Evolutionary conservation across 2,113 vertebrate genomes (phyloP).

Genomic region (Pionites leucogaster): DNA sequence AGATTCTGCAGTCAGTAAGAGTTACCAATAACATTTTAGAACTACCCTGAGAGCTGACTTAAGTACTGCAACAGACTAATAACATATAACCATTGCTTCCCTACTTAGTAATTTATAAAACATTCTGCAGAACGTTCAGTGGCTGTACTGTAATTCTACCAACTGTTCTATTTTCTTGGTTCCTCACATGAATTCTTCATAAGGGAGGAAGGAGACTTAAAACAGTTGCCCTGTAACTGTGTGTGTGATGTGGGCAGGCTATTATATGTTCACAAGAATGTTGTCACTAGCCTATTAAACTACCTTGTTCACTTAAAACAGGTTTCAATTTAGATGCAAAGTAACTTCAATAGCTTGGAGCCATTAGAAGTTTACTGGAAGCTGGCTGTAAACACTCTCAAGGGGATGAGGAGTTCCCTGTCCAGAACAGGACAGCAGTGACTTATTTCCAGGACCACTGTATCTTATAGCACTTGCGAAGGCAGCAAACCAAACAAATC

Average conservation of each 20-base stretch:
- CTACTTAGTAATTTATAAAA: neutral
- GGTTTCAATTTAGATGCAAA: conserved; percentile 15
- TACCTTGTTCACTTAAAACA: neutral
- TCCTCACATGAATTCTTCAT: neutral
- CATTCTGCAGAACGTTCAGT: neutral
- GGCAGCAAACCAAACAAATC: neutral
- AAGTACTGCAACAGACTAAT: neutral
- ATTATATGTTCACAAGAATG: neutral
- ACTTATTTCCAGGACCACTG: neutral
- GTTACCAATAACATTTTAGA: neutral
- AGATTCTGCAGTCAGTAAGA: neutral
- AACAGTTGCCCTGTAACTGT: neutral
- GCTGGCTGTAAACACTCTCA: neutral
- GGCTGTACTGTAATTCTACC: neutral
- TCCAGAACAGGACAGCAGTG: neutral
- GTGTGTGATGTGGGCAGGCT: neutral
- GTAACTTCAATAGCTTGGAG: neutral
- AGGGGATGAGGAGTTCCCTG: neutral
- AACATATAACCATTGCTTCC: neutral
- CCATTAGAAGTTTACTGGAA: neutral
- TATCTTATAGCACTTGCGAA: neutral
- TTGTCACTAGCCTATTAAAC: neutral
- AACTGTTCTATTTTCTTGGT: neutral
- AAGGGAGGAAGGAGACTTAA: neutral
- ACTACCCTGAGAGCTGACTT: neutral